These are phyloP conservation scores for Sinohyriopsis cumingii DNA, from an alignment of 2,888 invertebrate species.

Conservation along the genomic window DNA sequence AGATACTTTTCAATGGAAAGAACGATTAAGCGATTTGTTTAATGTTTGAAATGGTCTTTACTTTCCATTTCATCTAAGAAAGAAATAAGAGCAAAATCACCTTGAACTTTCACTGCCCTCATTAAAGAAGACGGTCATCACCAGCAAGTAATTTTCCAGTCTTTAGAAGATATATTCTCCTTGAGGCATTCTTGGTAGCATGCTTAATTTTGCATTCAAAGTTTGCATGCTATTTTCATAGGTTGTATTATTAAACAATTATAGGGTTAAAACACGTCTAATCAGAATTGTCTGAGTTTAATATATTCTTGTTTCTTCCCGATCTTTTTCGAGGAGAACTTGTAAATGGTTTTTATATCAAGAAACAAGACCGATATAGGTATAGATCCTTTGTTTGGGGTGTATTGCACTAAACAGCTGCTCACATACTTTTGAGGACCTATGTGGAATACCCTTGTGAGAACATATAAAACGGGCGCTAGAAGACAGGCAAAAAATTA, in stretches of 20 bases:
- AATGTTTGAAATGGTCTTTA: too few species aligned
- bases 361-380: constrained; percentile 3
- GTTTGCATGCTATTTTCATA: too few species aligned
- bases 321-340: not conserved
- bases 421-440: constrained; percentile 3
- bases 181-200: too few species aligned
- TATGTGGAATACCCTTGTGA: not conserved
- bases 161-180: too few species aligned
- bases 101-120: too few species aligned
- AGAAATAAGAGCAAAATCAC: too few species aligned
- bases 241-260: not conserved
- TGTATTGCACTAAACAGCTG: not conserved
- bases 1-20: too few species aligned
- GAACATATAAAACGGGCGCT: not conserved
- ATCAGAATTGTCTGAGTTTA: constrained; percentile 3
- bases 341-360: not conserved
- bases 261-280: constrained; percentile 4
- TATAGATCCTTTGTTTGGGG: not conserved
- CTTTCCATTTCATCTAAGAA: too few species aligned
- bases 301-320: not conserved
- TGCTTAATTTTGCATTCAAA: too few species aligned
- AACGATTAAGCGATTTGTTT: too few species aligned
- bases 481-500: not conserved
- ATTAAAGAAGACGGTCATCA: too few species aligned
- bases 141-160: too few species aligned